These are phyloP conservation scores for Ischnus inquisitorius DNA, from an alignment of 2,888 invertebrate genomes.

Conservation along the genomic window DNA sequence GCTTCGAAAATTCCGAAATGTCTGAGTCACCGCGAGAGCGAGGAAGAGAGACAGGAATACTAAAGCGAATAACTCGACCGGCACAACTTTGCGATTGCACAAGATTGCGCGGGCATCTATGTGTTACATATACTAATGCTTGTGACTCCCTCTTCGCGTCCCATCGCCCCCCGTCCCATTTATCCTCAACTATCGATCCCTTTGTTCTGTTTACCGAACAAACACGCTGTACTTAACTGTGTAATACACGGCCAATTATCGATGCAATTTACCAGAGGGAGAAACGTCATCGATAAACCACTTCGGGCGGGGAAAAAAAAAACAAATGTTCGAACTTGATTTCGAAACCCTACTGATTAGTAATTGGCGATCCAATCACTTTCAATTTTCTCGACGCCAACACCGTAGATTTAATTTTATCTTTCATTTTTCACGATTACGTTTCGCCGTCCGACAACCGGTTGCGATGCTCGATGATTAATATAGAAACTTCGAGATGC, in stretches of 20 bases:
- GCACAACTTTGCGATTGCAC: constrained; percentile 58
- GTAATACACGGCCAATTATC: constrained; percentile 2
- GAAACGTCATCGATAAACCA: not conserved
- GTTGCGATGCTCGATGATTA: constrained; percentile 34
- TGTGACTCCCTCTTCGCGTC: not conserved
- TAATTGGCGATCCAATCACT: not conserved
- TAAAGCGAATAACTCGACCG: constrained; percentile 50
- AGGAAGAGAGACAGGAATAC: constrained; percentile 13
- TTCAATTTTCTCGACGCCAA: constrained; percentile 21
- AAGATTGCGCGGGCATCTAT: constrained; percentile 49
- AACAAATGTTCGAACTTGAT: not conserved
- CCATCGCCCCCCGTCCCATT: not conserved
- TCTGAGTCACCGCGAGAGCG: constrained; percentile 62
- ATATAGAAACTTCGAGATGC: constrained; percentile 21
- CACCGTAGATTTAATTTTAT: not conserved
- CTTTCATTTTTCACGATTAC: not conserved
- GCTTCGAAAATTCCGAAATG: constrained; percentile 60
- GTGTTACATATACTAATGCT: constrained; percentile 8
- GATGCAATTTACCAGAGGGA: not conserved
- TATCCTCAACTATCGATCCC: constrained; percentile 36
- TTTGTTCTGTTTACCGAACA: constrained; percentile 35
- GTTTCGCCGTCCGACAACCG: constrained; percentile 50
- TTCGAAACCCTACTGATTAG: not conserved
- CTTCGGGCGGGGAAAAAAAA: no score
- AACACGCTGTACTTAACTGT: not conserved